Percentiles rank a stretch among this genome's conserved stretches.
Evolutionary conservation across 53 echinoderm and acorn worm genomes (phyloP).

Genomic region (Holothuria scabra): DNA sequence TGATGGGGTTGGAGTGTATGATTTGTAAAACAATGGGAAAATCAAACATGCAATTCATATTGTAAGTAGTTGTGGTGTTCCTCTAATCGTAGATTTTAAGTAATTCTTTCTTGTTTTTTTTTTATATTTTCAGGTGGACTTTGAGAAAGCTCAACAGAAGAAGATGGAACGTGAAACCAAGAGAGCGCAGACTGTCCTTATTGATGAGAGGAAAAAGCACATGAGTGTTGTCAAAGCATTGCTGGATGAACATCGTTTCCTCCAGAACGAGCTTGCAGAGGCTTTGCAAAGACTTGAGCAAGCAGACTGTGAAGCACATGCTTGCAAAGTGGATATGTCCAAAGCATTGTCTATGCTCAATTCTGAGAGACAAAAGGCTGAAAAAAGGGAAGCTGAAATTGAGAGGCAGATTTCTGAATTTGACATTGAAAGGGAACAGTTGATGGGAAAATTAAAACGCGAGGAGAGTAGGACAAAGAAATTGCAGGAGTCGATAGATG

Average conservation of each 20-base stretch:
- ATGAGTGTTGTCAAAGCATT: slow-evolving; percentile 84
- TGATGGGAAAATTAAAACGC: slow-evolving; percentile 78
- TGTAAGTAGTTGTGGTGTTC: no score
- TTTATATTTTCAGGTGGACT: slow-evolving; percentile 73
- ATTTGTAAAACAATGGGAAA: no score
- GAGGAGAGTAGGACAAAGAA: slow-evolving; percentile 90
- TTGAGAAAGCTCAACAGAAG: slow-evolving; percentile 97
- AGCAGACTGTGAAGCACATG: slow-evolving; percentile 70
- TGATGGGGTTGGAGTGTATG: no score
- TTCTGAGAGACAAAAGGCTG: slow-evolving; percentile 68
- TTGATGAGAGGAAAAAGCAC: slow-evolving; percentile 84
- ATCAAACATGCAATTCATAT: no score
- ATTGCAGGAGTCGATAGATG: slow-evolving; percentile 71
- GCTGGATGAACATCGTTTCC: slow-evolving; percentile 75
- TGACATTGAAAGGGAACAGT: slow-evolving; percentile 96
- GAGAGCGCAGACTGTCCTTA: slow-evolving; percentile 73
- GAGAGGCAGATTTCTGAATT: slow-evolving; percentile 92
- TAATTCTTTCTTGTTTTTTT: no score
- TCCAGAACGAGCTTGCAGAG: slow-evolving; percentile 73
- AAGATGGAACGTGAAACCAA: slow-evolving; percentile 92
- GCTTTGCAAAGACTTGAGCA: slow-evolving; percentile 77
- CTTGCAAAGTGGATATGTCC: slow-evolving; percentile 66
- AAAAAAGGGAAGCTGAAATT: slow-evolving; percentile 88
- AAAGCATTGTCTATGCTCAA: slow-evolving; percentile 56
- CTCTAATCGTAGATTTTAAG: no score